Conservation (phyloP, 2,113 vertebrate species). For the Datnioides undecimradiatus region DNA sequence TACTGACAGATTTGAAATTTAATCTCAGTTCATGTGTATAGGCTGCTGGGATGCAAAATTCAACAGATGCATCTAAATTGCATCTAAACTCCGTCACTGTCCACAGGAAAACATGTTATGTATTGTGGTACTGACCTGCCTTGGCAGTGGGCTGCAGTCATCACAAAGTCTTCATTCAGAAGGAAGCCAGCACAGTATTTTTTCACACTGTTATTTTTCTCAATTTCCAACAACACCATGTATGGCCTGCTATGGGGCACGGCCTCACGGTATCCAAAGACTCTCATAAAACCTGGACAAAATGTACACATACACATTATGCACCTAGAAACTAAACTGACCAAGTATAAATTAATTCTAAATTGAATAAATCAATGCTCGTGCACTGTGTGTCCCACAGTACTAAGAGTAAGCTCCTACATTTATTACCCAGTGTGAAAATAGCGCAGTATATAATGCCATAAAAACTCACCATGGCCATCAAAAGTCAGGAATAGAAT, state of each 20-base stretch:
- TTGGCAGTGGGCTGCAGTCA: constrained; percentile 77
- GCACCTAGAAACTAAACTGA: not conserved
- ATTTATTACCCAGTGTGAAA: no score
- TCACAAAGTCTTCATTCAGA: constrained; percentile 71
- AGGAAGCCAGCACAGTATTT: constrained; percentile 69
- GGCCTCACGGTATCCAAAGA: constrained; percentile 54
- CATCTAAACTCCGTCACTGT: no score
- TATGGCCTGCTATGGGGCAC: constrained; percentile 63
- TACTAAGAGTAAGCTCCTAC: no score
- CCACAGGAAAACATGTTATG: not conserved
- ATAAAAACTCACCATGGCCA: constrained; percentile 64
- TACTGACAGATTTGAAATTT: not conserved
- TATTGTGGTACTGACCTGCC: constrained; percentile 38
- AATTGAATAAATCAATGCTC: not conserved
- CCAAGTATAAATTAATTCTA: not conserved
- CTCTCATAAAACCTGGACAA: not conserved
- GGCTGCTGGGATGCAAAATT: not conserved
- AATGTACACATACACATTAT: not conserved
- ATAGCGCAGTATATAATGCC: no score
- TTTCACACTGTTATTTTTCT: accelerated
- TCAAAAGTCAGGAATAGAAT: constrained; percentile 39
- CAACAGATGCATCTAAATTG: no score
- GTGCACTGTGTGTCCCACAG: not conserved
- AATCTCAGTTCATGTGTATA: not conserved
- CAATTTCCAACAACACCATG: constrained; percentile 54